Evolutionary conservation across 2,797 vertebrate species (phyloP), one percentile per base, ranked within the genome.

Genomic region (Scleropages formosus): DNA sequence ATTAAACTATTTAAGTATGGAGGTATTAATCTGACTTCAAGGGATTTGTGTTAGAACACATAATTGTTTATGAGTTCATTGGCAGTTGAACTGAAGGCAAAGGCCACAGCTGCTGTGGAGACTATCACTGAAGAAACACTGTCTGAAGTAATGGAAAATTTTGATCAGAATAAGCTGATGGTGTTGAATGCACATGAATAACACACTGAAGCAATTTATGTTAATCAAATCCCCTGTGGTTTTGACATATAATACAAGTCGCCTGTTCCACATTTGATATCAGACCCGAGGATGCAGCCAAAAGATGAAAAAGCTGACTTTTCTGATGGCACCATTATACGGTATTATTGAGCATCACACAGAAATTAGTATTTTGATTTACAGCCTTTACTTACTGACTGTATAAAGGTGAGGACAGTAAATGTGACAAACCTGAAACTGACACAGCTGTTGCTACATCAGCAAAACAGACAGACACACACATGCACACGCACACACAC

Each of bases 381-480:
- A n/a, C n/a, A 39, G 31, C 31, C 31, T 39, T 6, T 2, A 39
- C 31, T 39, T 39, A 39, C 31, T 39, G 31, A 31, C 31, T 39
- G 6, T 39, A 39, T 39, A 6, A 39, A 39, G 31, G 39, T 39
- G 31, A 39, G 31, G 31, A 39, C 6, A 6, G 2, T 39, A 56
- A 56, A 56, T 56, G 18, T 56, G 53, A 53, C 53, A 1, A 56
- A 13, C 53, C 8, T 18, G 12, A 56, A 2, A 56, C 3, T 56
- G 11, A 18, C 18, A 18, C 18, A 39, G 31, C 64, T 67, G 31
- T 68, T 46, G 20, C n/a, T 46, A 16, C 20, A 46, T 31, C 27
- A 13, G 12, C 22, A 9, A 75, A 69, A 67, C 47, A 67, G 39
- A 59, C 53, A 44, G 66, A 71, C 75, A 58, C 51, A 26, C 70